These are phyloP conservation scores for Nysson spinosus DNA, from an alignment of 2,888 invertebrate species.

Conservation along the genomic window DNA sequence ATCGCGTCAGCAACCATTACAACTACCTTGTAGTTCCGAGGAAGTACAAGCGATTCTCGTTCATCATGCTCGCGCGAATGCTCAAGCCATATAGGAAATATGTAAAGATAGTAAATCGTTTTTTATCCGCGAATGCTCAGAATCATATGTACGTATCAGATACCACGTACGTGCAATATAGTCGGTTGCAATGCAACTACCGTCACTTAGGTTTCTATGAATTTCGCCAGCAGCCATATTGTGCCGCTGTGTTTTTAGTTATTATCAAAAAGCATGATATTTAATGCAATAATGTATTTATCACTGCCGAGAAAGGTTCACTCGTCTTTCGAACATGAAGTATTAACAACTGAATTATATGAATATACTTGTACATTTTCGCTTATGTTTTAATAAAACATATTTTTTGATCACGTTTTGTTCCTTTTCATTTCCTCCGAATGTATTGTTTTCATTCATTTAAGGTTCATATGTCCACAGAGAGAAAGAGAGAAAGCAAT, in stretches of 20 bases:
- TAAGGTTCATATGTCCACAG: too few species aligned
- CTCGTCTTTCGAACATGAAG: slow-evolving; percentile 14
- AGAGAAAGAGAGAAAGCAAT: too few species aligned
- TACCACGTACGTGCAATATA: too few species aligned
- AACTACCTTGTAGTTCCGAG: neutral
- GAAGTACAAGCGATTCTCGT: slow-evolving; percentile 5
- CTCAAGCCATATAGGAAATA: neutral
- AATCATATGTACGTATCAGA: too few species aligned
- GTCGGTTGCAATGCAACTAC: too few species aligned
- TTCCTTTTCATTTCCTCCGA: slow-evolving; percentile 60
- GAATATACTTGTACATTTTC: slow-evolving; percentile 46
- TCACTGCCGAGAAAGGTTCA: neutral
- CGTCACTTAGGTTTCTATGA: too few species aligned
- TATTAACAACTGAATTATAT: slow-evolving; percentile 16
- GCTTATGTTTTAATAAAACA: slow-evolving; percentile 61
- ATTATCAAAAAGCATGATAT: slow-evolving; percentile 1
- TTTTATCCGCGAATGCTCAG: neutral
- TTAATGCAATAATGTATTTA: slow-evolving; percentile 19
- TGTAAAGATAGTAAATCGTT: neutral
- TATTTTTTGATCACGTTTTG: slow-evolving; percentile 58
- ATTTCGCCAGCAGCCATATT: too few species aligned
- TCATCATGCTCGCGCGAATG: neutral
- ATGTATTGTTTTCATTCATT: neutral
- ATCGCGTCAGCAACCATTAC: neutral
- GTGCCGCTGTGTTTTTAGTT: slow-evolving; percentile 1